Base-by-base conservation (phyloP, 2,113 vertebrate species). In the Dromas ardeola region DNA sequence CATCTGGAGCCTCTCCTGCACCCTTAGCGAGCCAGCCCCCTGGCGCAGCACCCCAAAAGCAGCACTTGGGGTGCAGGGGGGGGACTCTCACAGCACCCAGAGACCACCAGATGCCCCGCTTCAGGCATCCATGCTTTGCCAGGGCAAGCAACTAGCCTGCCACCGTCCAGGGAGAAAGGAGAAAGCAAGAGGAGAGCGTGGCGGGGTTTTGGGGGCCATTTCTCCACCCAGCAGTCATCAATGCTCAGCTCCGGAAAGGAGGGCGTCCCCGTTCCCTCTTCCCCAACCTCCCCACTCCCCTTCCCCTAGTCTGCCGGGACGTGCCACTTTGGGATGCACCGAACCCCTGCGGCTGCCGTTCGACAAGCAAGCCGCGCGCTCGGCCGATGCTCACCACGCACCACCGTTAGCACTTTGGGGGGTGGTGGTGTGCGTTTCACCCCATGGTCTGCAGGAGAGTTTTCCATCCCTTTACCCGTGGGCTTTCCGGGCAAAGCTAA, bases 101-200 rank as follows among this genome's bases (percentile, higher is more conserved):
- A 27, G 53, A n/a, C 13, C 25, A 13, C 42, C 34, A 36, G 4
- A 14, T 49, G 13, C 17, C 73, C 26, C 3, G 5, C 29, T 21
- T 5, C 5, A 10, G 15, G 22, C 22, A 86, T 9, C 5, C 3
- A 3, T 0, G 0, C 15, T 55, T 81, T 81, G 26, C 49, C 32
- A 50, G 9, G 20, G 34, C 29, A 63, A 43, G 30, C 0, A 1
- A 52, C 17, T 47, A 3, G 10, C 25, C 20, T 4, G 5, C 13
- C 5, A 13, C 6, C 0, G 0, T 22, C 40, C 34, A 38, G 10
- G 21, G 12, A 80, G 34, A 81, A 91, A 36, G 5, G 7, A 6
- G 17, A 80, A 77, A 91, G n/a, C 1, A 1, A 55, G 9, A 53
- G 15, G 7, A 52, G 4, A 55, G 20, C 0, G 0, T 10, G 11